Evolutionary conservation across 2,113 vertebrate species (phyloP).

Genomic region (Coptodon bakossiorum): DNA sequence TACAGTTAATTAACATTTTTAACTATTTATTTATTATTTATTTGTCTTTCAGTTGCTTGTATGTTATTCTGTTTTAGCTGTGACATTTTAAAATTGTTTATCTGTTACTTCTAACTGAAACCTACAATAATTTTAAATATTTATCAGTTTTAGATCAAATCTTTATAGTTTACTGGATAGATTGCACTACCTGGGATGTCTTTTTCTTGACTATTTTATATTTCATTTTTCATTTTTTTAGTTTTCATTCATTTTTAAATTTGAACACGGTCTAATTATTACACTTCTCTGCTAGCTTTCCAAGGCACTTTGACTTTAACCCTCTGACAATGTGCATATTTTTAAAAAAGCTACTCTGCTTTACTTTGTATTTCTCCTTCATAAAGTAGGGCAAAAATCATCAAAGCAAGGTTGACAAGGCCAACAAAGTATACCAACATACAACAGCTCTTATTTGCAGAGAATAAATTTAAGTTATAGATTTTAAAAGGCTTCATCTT

Average conservation of each 20-base stretch:
- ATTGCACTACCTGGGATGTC: rapidly evolving
- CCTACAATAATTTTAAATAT: neutral
- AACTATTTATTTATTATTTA: neutral
- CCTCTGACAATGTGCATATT: rapidly evolving
- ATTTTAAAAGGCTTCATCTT: neutral
- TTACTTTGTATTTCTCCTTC: neutral
- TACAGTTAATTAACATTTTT: neutral
- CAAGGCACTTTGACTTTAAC: neutral
- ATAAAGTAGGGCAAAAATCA: neutral
- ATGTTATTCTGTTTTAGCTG: neutral
- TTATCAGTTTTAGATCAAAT: neutral
- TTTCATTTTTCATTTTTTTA: rapidly evolving
- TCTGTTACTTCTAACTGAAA: neutral
- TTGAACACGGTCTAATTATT: neutral
- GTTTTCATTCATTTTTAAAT: neutral
- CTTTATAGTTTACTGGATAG: neutral
- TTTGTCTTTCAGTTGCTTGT: neutral
- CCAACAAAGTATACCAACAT: rapidly evolving
- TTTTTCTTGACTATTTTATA: neutral
- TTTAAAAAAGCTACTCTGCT: neutral
- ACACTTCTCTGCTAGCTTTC: rapidly evolving
- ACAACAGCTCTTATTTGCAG: neutral
- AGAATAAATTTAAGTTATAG: neutral
- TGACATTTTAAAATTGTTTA: neutral
- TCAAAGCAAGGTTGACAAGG: neutral